Percentiles rank a stretch among this genome's conserved stretches.
phyloP scores from a whole-genome alignment of 2,113 vertebrate genomes.

The Irena cyanogastra region DNA sequence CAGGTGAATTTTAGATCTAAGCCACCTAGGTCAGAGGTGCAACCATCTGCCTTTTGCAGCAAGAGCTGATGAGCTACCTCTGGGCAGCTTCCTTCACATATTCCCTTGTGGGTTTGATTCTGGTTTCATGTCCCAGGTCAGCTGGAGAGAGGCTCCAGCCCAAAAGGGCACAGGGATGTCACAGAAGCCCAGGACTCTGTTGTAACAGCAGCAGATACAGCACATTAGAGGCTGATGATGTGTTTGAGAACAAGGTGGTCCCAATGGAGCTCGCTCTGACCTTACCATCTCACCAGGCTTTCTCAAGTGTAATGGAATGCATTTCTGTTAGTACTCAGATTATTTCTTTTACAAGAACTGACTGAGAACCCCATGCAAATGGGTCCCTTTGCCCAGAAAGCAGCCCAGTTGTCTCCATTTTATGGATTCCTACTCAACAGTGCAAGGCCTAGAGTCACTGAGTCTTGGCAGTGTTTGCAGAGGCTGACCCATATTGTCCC shows the following conservation, averaged over 20 bases:
- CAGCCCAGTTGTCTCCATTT: not conserved
- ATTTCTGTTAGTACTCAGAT: not conserved
- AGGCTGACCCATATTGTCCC: not conserved
- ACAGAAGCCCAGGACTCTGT: not conserved
- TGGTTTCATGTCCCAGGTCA: not conserved
- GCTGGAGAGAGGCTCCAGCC: not conserved
- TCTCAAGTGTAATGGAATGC: not conserved
- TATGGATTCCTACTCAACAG: not conserved
- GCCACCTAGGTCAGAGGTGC: not conserved
- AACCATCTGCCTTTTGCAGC: not conserved
- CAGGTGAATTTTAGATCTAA: not conserved
- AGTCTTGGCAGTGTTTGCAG: not conserved
- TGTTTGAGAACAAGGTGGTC: not conserved
- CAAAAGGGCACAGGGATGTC: not conserved
- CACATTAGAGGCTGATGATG: not conserved
- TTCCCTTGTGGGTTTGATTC: not conserved
- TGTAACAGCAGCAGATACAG: not conserved
- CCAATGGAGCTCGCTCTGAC: not conserved
- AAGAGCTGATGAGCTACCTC: not conserved
- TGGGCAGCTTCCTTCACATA: not conserved
- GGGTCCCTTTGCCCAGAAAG: not conserved
- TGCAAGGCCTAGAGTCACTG: rapidly evolving
- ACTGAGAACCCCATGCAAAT: not conserved
- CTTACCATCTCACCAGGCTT: not conserved
- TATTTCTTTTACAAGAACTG: not conserved